Base-by-base conservation (phyloP, 2,797 vertebrate genomes). In the Vultur gryphus region DNA sequence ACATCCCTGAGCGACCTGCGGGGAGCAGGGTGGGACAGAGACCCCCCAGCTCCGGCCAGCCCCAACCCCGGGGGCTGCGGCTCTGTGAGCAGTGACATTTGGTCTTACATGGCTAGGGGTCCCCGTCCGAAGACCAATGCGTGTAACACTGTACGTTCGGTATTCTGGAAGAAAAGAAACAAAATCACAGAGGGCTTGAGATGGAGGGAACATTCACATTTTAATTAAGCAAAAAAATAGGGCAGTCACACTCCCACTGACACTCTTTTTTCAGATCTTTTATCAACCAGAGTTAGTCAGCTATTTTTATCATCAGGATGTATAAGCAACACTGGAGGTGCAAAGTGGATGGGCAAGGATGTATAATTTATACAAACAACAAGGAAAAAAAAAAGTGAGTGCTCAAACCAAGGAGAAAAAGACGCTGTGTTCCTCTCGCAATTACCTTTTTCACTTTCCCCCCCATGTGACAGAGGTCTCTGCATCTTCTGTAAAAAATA, bases 161-260 rank as follows among this genome's bases (percentile, higher is more conserved):
- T 7, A 1, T 41, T 31, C 26, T 7, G 84, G 37, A 44, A 46
- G 70, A 43, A 64, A 44, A 51, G 64, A 51, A 95, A 58, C 11
- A 15, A 58, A 78, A 44, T 8, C 72, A 35, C 35, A 2, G 2
- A 81, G 87, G 41, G 57, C 41, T 84, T 0, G 31, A 49, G 58
- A 71, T 16, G 66, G 31, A 91, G 90, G 79, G 58, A 90, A 49
- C 33, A 17, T 39, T 87, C 52, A n/a, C 28, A 28, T 80, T 87
- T 82, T 85, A 95, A 96, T 93, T 76, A 87, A 91, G 54, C 35
- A 71, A 33, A 62, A 54, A 95, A 87, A 79, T 16, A 89, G 92
- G 91, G 89, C 88, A 96, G 76, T 14, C 87, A 39, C 90, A 81
- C 88, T 96, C 92, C 95, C 94, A 93, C 94, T 54, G 84, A 17